A percentile compares a stretch with the other conserved stretches of the same genome.
Evolutionary conservation across 2,888 invertebrate genomes (phyloP).

Genomic region (Chymomyza fuscimana): DNA sequence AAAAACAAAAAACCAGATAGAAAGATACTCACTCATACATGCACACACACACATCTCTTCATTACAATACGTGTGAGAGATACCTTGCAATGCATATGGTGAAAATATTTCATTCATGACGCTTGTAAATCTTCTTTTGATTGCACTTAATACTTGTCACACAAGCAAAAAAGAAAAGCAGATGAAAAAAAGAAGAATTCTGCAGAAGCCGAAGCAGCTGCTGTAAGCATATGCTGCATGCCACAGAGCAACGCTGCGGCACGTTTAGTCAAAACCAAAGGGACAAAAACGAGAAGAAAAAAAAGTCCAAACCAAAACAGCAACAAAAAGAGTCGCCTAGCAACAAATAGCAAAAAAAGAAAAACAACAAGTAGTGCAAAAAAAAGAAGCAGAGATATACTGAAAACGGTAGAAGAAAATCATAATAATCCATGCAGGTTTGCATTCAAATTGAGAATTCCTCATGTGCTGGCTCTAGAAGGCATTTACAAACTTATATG

Average conservation of each 20-base stretch:
- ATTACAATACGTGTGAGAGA: slow-evolving; percentile 19
- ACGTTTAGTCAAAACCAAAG: slow-evolving; percentile 13
- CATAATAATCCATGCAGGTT: slow-evolving; percentile 70
- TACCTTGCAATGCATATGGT: slow-evolving; percentile 57
- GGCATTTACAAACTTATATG: slow-evolving; percentile 15
- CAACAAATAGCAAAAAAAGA: background rate
- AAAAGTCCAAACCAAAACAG: background rate
- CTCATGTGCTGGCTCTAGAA: slow-evolving; percentile 23
- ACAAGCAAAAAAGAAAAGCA: slow-evolving; percentile 33
- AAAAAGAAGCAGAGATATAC: slow-evolving; percentile 33
- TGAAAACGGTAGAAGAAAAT: slow-evolving; percentile 60
- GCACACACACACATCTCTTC: background rate
- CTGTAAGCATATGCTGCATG: background rate
- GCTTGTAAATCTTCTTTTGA: slow-evolving; percentile 74
- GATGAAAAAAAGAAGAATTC: slow-evolving; percentile 16
- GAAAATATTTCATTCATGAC: slow-evolving; percentile 72
- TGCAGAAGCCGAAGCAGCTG: background rate
- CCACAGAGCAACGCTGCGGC: background rate
- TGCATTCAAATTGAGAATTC: slow-evolving; percentile 71
- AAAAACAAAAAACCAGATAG: slow-evolving; percentile 20
- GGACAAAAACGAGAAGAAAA: slow-evolving; percentile 21
- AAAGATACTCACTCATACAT: background rate
- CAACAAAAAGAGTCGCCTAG: background rate
- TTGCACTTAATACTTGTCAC: slow-evolving; percentile 73
- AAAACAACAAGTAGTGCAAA: background rate